Base-by-base conservation (phyloP, 2,888 invertebrate genomes). In the Luffia ferchaultella region DNA sequence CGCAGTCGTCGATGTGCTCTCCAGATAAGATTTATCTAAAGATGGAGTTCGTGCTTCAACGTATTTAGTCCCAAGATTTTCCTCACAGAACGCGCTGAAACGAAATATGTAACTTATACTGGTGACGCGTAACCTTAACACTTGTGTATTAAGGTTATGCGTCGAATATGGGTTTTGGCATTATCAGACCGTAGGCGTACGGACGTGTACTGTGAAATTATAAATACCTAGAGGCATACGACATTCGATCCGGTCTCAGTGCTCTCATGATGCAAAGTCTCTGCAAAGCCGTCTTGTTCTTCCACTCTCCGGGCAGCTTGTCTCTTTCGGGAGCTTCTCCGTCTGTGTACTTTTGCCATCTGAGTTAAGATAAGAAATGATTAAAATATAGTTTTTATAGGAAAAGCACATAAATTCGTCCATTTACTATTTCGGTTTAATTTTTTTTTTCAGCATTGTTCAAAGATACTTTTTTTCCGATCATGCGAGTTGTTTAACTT, bases 301-400 rank as follows among this genome's bases (percentile, higher is more conserved):
- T 97, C 97, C 97, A 98, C 65, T 97, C 97, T 53, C 96, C 96
- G 0, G 97, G 97, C 58, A 97, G 87, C 69, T 95, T 96, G 70
- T 97, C 97, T 62, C 92, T 90, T 72, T 98, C 97, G 0, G 97
- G 97, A 54, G 90, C 91, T 68, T 97, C 97, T 17, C 93, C 92
- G 61, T 97, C 96, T 0, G 93, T 90, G 63, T 95, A 95, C 67
- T 95, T 96, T 63, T 92, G 91, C 97, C 97, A 98, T 51, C 96
- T 87, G 45, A 18, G 49, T 42, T 42, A 42, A 42, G 16, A 2
- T 18, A 45, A 2, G 2, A n/a, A 2, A 45, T 7, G 2, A 2
- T n/a, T n/a, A n/a, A n/a, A n/a, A n/a, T n/a, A n/a, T n/a, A n/a
- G n/a, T n/a, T n/a, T n/a, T n/a, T n/a, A n/a, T n/a, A n/a, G n/a